Percentiles rank a stretch among this genome's conserved stretches.
Conservation (phyloP, 2,113 vertebrate genomes). For the Hystrix brachyura region DNA sequence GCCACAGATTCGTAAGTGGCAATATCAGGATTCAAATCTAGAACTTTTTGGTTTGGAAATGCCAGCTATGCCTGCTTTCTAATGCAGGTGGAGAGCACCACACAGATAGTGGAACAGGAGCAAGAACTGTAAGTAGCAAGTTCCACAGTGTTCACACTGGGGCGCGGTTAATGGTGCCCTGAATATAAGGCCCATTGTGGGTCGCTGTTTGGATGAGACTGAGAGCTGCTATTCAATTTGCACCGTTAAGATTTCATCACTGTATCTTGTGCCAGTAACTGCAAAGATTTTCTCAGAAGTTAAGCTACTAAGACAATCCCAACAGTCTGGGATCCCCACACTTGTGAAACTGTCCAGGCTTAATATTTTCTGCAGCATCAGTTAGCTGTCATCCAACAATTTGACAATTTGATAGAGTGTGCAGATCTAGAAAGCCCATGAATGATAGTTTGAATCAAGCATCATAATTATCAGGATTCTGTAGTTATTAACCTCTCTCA, state of each 20-base stretch:
- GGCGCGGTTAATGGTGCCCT: not conserved
- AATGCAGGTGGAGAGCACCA: not conserved
- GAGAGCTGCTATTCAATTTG: not conserved
- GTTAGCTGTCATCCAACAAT: not conserved
- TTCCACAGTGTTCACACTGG: not conserved
- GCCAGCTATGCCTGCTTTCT: not conserved
- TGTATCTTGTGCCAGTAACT: not conserved
- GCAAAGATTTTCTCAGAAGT: conserved; percentile 2
- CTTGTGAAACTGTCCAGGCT: not conserved
- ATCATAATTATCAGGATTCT: not conserved
- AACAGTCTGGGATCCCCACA: not conserved
- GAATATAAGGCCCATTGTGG: not conserved
- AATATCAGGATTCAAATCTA: not conserved
- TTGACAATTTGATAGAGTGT: not conserved
- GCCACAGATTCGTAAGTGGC: not conserved
- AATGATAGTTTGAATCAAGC: not conserved
- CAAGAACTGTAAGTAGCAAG: not conserved
- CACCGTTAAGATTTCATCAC: not conserved
- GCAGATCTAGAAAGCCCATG: not conserved
- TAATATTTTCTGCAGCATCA: not conserved
- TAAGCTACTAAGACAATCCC: not conserved
- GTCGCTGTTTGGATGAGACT: not conserved
- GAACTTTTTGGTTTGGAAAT: not conserved
- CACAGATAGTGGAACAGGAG: not conserved
- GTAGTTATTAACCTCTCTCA: not conserved